Evolutionary conservation across 1,140 invertebrate genomes (phyloP), one percentile per base, ranked within the genome.

Genomic region (Leptoteleia sp.): DNA sequence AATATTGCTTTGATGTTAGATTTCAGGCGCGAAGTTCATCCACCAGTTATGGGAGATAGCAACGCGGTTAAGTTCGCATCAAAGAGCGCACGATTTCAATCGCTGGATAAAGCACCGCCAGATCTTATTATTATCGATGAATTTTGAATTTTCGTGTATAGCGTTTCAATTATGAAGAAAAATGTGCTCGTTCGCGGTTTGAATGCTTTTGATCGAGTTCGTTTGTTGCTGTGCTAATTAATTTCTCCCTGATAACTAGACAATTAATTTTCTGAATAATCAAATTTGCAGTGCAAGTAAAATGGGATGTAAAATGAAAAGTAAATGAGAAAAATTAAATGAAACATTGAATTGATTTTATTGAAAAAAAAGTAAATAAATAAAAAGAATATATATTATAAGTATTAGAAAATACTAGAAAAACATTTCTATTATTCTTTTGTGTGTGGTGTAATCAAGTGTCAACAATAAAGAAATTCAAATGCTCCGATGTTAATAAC

Each of bases 1-100:
- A 67, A 67, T 75, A 67, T 67, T 16, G 47, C 61, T 67, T 67
- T 67, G 54, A 59, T 35, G 38, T 50, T 59, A 54, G 43, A 52
- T 61, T 75, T 52, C 35, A 19, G 42, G 31, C 38, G n/a, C 3
- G 16, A 43, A 52, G 70, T 4, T 38, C 47, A 17, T 16, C 12
- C 42, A 27, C 7, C 11, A 17, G n/a, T 19, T 35, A 15, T 11
- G 15, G 2, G 29, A 42, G 61, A 75, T 54, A 13, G 48, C 22
- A 22, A 3, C 25, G 70, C 17, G 59, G 59, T 73, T 61, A 19
- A 50, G 27, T 54, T 15, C 13, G 40, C 16, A 31, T 72, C 70
- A 64, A 73, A 73, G 70, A 38, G 42, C 31, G 29, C 61, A 52
- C 43, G 61, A 75, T 33, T 55, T 48, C 50, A 47, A 64, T 64